Evolutionary conservation across 2,888 invertebrate genomes (phyloP), one percentile per base, ranked within the genome.

Genomic region (Nudaria mundana): DNA sequence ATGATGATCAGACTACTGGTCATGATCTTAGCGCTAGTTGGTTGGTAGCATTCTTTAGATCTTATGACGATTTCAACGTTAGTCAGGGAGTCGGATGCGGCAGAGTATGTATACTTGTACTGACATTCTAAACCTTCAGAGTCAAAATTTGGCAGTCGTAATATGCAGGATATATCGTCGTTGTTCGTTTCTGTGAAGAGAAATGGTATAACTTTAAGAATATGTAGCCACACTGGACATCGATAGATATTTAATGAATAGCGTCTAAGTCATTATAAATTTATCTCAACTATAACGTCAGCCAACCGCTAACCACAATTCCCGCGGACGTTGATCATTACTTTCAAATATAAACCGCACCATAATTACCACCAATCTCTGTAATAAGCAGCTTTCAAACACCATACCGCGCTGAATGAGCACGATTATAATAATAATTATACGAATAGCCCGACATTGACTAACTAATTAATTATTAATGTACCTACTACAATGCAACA

Each of bases 91-190:
- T 69, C 59, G n/a, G 57, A 52, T 2, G 69, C 69, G 1, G 81
- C 69, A 1, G 66, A 70, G 61, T 88, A 88, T 0, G 83, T 84
- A 51, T 86, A 87, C 10, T 60, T 63, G 52, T 87, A 88, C 37
- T 87, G 80, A 46, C 88, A 88, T 42, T 80, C 81, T 16, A 76
- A 47, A 0, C 60, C 52, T 24, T 67, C 63, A 38, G 78, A 76
- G 22, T 69, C 69, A 2, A 30, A 37, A 12, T 34, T 37, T 13
- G 26, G 30, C 8, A 66, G 49, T 0, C 87, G 77, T 1, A 83
- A 52, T 20, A 85, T 77, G 48, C 88, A 88, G 1, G 77, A 65
- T 0, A 71, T 66, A 10, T 71, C 74, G 23, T 66, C 65, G n/a
- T 48, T 52, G 22, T 56, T 40, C 8, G 42, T 32, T 20, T 52